Evolutionary conservation across 2,113 vertebrate genomes (phyloP).

Genomic region (Chlamydotis undulata): DNA sequence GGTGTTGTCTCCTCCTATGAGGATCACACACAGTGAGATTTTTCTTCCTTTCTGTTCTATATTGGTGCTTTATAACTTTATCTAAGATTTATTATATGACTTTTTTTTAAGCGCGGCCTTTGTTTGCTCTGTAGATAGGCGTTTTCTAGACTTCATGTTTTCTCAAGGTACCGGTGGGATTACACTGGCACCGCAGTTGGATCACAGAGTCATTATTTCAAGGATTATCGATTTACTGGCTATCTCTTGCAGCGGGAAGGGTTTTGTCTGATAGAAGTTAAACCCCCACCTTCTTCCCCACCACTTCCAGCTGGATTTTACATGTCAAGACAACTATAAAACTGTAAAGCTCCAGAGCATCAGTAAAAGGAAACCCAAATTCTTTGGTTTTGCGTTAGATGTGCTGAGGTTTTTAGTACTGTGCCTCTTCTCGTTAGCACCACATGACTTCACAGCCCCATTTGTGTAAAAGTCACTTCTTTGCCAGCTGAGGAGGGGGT

Average conservation of each 20-base stretch:
- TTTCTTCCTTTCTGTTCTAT: background rate
- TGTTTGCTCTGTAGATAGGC: background rate
- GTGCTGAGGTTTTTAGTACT: background rate
- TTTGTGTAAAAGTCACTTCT: background rate
- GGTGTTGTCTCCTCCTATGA: background rate
- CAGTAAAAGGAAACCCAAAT: background rate
- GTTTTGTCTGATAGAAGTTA: background rate
- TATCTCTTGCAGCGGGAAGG: background rate
- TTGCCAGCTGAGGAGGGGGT: background rate
- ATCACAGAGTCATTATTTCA: background rate
- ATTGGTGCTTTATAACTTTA: background rate
- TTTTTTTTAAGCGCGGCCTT: background rate
- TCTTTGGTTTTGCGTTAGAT: background rate
- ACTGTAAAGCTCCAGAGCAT: background rate
- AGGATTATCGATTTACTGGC: background rate
- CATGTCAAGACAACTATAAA: accelerated
- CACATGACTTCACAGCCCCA: background rate
- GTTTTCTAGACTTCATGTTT: background rate
- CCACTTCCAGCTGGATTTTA: background rate
- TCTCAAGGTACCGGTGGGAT: background rate
- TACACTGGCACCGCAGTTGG: background rate
- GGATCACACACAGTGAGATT: background rate
- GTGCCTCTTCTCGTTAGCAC: background rate
- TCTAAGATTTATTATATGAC: background rate
- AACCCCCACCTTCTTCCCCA: background rate